Conservation (phyloP, 2,113 vertebrate genomes). For the Macrotis lagotis region DNA sequence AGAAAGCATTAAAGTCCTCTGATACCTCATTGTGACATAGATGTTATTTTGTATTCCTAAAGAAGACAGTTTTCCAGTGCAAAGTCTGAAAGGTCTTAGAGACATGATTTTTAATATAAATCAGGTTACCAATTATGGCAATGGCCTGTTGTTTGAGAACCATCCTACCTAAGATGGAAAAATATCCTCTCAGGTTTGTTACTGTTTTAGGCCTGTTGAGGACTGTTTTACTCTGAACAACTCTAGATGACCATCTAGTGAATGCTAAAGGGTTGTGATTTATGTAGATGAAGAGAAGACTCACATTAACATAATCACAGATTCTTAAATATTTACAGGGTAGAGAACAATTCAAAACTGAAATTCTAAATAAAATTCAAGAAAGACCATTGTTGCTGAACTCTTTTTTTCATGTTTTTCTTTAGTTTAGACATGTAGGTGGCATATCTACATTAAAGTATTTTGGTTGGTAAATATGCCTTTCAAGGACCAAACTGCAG, state of each 20-base stretch:
- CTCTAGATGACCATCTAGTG: background rate
- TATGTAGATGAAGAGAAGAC: background rate
- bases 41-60: no score
- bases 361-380: background rate
- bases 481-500: background rate
- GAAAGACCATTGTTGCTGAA: background rate
- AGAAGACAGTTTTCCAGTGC: background rate
- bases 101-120: conserved; percentile 1
- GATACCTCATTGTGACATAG: no score
- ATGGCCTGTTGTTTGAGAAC: background rate
- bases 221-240: background rate
- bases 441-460: background rate
- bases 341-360: background rate
- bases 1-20: no score
- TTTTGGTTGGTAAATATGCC: background rate
- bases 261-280: background rate
- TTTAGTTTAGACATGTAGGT: background rate
- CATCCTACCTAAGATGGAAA: background rate
- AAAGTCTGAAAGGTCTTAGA: background rate
- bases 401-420: background rate
- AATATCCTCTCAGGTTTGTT: no score
- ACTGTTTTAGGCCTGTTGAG: no score
- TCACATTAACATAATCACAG: background rate
- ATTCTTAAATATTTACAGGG: background rate
- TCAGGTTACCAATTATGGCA: background rate